Evolutionary conservation across 2,797 vertebrate genomes (phyloP).

Genomic region (Sebastes baramenuke): DNA sequence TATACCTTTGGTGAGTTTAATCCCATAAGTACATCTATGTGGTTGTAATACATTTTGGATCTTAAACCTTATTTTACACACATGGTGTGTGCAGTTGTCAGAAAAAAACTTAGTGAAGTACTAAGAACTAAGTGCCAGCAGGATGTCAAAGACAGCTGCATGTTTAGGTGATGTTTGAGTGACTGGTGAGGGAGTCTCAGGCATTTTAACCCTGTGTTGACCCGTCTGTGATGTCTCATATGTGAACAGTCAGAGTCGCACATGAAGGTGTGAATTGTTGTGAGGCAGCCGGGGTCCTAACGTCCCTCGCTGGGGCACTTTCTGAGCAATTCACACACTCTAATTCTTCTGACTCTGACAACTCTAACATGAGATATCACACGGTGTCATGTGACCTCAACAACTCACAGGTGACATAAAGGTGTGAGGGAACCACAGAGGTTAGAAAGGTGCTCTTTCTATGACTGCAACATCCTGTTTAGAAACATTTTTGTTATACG

Average conservation of each 20-base stretch:
- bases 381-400: neutral
- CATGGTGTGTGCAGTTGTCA: neutral
- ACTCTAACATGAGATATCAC: neutral
- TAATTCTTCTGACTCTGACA: neutral
- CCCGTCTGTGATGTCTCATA: neutral
- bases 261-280: slow-evolving; percentile 12
- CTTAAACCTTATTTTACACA: neutral
- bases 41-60: neutral
- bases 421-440: neutral
- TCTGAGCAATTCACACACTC: slow-evolving; percentile 21
- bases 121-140: neutral
- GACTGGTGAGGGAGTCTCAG: neutral
- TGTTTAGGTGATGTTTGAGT: neutral
- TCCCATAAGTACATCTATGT: no score
- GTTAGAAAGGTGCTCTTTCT: neutral
- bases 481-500: neutral
- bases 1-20: neutral
- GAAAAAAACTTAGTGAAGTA: no score
- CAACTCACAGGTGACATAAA: neutral
- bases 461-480: neutral
- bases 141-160: neutral
- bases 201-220: neutral
- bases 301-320: neutral
- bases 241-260: neutral
- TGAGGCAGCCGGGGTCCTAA: neutral